Evolutionary conservation across 1,140 invertebrate genomes (phyloP), one percentile per base, ranked within the genome.

Genomic region (Caenorhabditis tropicalis): DNA sequence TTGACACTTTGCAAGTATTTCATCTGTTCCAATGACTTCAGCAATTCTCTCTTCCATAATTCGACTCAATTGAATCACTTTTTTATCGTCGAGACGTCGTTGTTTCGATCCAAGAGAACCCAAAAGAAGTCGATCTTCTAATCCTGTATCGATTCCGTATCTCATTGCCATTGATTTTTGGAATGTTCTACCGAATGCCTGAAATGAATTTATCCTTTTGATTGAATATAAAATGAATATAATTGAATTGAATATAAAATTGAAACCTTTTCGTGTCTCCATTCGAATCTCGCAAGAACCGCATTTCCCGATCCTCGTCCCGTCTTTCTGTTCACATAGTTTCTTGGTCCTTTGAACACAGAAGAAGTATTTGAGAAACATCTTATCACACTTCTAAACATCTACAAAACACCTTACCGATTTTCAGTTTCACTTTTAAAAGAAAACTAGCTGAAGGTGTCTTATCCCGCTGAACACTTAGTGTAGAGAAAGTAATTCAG

Each of bases 261-360:
- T n/a, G n/a, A n/a, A n/a, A 74, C 65, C 65, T 74, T 74, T 43
- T 74, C 36, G 33, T 74, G 43, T 74, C 65, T 74, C 65, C 65
- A 74, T n/a, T 74, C 65, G 36, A 74, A 74, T 46, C 36, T 39
- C 3, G 65, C 10, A 7, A 74, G 21, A 24, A 74, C 65, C 0
- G 65, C 12, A 74, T 74, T 74, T 19, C 65, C 65, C 24, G 36
- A 43, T 21, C 65, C 65, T 24, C 65, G 65, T 27, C 65, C 65
- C 24, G 65, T 74, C 27, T 74, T 74, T 24, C 65, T 16, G 24
- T 74, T 39, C 19, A 74, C 36, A 24, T 74, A 74, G 19, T 46
- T 74, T 24, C 65, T n/a, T 7, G 65, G 36, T 10, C 65, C 65
- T 31, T 74, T 74, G 0, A 74, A 21, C 3, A 36, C 19, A 10